Evolutionary conservation across 2,113 vertebrate genomes (phyloP), one percentile per base, ranked within the genome.

Genomic region (Polyodon spathula): DNA sequence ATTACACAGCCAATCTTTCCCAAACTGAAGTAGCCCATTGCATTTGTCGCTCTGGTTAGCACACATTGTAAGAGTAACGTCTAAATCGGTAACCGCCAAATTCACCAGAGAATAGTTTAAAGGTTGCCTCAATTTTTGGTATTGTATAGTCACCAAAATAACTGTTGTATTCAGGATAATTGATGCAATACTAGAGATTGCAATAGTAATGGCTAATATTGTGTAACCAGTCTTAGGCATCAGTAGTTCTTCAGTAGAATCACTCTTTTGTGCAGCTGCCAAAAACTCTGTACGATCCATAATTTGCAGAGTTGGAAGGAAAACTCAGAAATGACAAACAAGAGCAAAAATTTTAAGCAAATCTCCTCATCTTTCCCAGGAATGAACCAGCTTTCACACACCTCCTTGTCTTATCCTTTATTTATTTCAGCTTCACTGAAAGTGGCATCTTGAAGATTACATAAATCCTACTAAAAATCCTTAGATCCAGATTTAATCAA

Each of bases 71-170:
- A 84, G 40, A 1, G 81, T 81, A 6, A 71, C 77, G 54, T 82
- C 84, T 61, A 87, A 78, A 71, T 87, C 82, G 48, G 81, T 73
- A 54, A 78, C 77, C 4, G 84, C 78, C 71, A 84, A 76, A 74
- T 86, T 86, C 67, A 89, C 77, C 65, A 86, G 74, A 64, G 83
- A 83, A 60, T 80, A 82, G 68, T 84, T 88, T 67, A 85, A 79
- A 0, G 82, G 76, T 59, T 84, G 82, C 64, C 73, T 74, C 72
- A 88, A 78, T 76, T 88, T 80, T 63, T 74, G 77, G 73, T 82
- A 69, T 72, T 68, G 69, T n/a, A 85, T 73, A 59, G 82, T 75
- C 71, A 86, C 75, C 4, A 71, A 69, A 58, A 87, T 81, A 72
- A 86, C 82, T 48, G 79, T 82, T 56, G 72, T 40, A 16, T 86